Base-by-base conservation (phyloP, 2,113 vertebrate species). In the Apodemus sylvaticus region DNA sequence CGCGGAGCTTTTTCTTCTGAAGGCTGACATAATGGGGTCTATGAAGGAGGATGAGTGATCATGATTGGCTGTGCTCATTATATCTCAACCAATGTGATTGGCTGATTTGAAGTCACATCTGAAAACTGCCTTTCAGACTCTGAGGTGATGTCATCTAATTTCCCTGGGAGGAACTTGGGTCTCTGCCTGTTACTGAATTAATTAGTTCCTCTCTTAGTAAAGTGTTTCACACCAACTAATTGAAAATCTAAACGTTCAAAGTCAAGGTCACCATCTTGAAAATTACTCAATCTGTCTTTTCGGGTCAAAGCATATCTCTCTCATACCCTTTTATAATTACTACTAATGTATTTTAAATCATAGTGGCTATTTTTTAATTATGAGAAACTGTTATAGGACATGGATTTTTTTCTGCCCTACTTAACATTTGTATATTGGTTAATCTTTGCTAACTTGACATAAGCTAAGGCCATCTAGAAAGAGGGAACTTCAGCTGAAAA, bases 111-210 rank as follows among this genome's bases (percentile, higher is more conserved):
- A 96, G 71, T 16, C 29, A 34, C 3, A 55, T 60, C 66, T 88
- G 31, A 79, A 36, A 91, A 70, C 20, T 13, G 71, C 24, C 78
- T 74, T 62, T 70, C 2, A 17, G 91, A 26, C 68, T 90, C 83
- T 2, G 73, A 19, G 62, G 55, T 97, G 97, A 96, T 85, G 93
- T 97, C 97, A 95, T 93, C 77, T 34, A 51, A 74, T 89, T 55
- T 94, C 66, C 45, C 39, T 42, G 78, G 42, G 74, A 95, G 96
- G 92, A 97, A 97, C 92, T 92, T 77, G 71, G 60, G 31, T 31
- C 82, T 74, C 81, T 91, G 73, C 71, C 17, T 39, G 62, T 94
- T 97, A 94, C 86, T 93, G 89, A 96, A 98, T 95, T 70, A 93
- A 95, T 96, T 93, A 83, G 96, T 91, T 96, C 86, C 78, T 97